Conservation (phyloP, 1,140 invertebrate species). For the Megalopta genalis region DNA sequence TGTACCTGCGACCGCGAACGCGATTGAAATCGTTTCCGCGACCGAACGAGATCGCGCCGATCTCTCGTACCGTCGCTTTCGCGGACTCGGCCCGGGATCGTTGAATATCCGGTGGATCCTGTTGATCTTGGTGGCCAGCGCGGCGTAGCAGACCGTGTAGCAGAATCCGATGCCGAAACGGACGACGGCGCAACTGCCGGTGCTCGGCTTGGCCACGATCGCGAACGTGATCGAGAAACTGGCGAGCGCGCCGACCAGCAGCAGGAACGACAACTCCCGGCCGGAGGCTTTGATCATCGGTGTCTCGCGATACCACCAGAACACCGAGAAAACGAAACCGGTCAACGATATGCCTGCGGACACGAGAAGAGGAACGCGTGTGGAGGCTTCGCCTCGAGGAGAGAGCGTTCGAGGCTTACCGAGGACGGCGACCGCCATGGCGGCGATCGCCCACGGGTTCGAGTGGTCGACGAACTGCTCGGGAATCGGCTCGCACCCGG, state of each 20-base stretch:
- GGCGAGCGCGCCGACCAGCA: conserved; percentile 78
- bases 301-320: conserved; percentile 81
- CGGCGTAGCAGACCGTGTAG: conserved; percentile 82
- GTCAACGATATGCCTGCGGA: conserved; percentile 77
- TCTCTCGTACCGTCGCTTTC: conserved; percentile 69
- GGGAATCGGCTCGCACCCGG: conserved; percentile 79
- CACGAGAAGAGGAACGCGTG: neutral
- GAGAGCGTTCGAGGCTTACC: conserved; percentile 39
- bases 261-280: conserved; percentile 75
- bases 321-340: conserved; percentile 84
- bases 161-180: conserved; percentile 82
- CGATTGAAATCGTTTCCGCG: too few species aligned
- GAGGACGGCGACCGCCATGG: conserved; percentile 77
- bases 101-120: conserved; percentile 83
- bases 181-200: conserved; percentile 79
- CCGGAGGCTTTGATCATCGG: conserved; percentile 84
- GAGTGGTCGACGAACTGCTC: conserved; percentile 81
- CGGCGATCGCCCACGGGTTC: conserved; percentile 82
- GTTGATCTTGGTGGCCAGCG: conserved; percentile 83
- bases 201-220: conserved; percentile 79
- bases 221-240: conserved; percentile 83
- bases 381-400: conserved; percentile 49
- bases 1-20: conserved; percentile 69
- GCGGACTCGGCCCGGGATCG: conserved; percentile 66
- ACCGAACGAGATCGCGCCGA: too few species aligned